Percentiles rank a stretch among this genome's conserved stretches.
These are phyloP conservation scores for Mya arenaria DNA, from an alignment of 1,140 invertebrate genomes.

Conservation along the genomic window DNA sequence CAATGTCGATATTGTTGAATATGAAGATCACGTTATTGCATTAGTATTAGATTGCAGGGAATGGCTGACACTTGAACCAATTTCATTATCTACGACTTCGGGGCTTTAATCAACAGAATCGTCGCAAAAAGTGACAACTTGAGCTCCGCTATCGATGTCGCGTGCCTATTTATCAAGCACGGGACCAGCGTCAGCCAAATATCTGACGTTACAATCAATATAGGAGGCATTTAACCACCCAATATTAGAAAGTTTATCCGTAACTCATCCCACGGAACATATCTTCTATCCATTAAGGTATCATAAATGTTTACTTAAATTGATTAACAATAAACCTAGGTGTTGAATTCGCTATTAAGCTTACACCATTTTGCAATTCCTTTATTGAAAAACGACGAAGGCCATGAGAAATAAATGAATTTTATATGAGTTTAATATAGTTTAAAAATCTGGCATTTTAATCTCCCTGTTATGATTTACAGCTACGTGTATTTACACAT, in stretches of 20 bases:
- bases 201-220: constrained; percentile 33
- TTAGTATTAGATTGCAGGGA: neutral
- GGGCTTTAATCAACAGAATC: constrained; percentile 5
- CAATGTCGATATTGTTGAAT: neutral
- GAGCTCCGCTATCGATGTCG: constrained; percentile 28
- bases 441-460: constrained; percentile 34
- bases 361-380: neutral
- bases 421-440: constrained; percentile 50
- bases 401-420: constrained; percentile 46
- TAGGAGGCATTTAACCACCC: constrained; percentile 22
- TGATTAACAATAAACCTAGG: constrained; percentile 27
- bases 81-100: constrained; percentile 34
- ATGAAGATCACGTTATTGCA: neutral
- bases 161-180: constrained; percentile 38
- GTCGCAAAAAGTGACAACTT: constrained; percentile 29
- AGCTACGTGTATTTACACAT: constrained; percentile 13
- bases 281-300: constrained; percentile 3
- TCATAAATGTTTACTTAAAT: constrained; percentile 32
- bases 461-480: constrained; percentile 45
- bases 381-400: constrained; percentile 1
- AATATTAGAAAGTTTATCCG: constrained; percentile 50
- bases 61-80: constrained; percentile 5
- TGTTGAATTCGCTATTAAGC: constrained; percentile 10
- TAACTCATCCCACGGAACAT: neutral
- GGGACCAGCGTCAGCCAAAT: constrained; percentile 6